Conservation (phyloP, 2,888 invertebrate genomes). For the Aphidoletes aphidimyza region DNA sequence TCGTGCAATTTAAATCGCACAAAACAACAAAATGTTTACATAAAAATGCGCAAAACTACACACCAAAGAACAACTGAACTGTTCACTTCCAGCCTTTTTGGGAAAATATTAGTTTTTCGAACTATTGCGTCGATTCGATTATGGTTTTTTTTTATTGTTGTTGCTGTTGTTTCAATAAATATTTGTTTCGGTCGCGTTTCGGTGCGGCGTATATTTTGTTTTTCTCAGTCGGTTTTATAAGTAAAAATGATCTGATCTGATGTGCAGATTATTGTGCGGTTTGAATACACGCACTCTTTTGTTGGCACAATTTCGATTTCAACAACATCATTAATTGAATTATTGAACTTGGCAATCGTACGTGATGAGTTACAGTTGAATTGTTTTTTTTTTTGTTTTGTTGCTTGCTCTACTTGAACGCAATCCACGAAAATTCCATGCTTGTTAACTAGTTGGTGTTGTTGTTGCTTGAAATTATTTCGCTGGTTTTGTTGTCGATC, state of each 20-base stretch:
- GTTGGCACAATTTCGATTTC: too few relatives aligned
- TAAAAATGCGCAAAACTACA: slow-evolving; percentile 3
- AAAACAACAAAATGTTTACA: too few relatives aligned
- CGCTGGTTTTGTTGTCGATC: neutral
- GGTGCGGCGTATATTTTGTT: too few relatives aligned
- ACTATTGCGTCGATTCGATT: neutral
- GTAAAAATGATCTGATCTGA: too few relatives aligned
- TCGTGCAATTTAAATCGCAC: too few relatives aligned
- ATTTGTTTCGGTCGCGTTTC: neutral
- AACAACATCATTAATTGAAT: neutral
- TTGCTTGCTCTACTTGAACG: neutral
- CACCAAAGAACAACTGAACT: neutral
- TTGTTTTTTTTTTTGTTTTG: neutral
- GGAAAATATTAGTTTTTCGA: slow-evolving; percentile 22
- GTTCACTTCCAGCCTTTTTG: neutral
- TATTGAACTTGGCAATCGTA: neutral
- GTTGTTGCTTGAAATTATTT: too few relatives aligned
- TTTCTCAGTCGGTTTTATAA: too few relatives aligned
- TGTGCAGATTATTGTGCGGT: too few relatives aligned
- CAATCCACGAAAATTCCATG: neutral
- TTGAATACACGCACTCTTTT: too few relatives aligned
- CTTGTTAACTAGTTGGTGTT: too few relatives aligned
- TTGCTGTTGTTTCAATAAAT: neutral
- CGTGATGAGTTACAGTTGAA: neutral
- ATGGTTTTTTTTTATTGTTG: neutral